Percentiles rank a stretch among this genome's conserved stretches.
phyloP scores from a whole-genome alignment of 2,797 vertebrate species.

The Dryobates pubescens region DNA sequence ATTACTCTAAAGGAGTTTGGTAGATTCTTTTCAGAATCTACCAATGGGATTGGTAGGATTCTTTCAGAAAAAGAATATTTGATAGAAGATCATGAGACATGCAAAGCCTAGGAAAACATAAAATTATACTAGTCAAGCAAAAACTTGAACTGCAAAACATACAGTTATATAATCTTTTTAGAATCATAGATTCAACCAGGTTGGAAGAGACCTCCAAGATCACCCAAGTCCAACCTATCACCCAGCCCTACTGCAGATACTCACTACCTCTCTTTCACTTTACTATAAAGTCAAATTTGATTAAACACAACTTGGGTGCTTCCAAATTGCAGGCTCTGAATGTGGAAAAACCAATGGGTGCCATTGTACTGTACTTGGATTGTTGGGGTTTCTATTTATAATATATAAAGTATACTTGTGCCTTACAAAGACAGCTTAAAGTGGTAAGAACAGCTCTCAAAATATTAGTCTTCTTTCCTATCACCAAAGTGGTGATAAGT shows the following conservation, averaged over 20 bases:
- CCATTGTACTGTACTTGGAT: not conserved
- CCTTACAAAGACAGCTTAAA: not conserved
- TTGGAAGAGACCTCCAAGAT: too few relatives aligned
- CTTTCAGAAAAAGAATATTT: not conserved
- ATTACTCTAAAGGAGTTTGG: not conserved
- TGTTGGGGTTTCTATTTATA: not conserved
- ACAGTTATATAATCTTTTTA: not conserved
- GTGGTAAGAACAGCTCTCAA: not conserved
- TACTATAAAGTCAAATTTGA: not conserved
- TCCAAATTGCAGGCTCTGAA: not conserved
- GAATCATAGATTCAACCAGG: too few relatives aligned
- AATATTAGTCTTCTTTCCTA: not conserved
- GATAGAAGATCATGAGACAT: not conserved
- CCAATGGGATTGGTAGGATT: not conserved
- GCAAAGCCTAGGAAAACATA: not conserved
- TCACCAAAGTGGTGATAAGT: not conserved
- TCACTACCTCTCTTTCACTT: not conserved
- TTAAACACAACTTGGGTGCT: not conserved
- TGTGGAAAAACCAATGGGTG: not conserved
- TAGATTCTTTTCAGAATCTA: too few relatives aligned
- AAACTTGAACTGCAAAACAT: not conserved
- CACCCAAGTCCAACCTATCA: too few relatives aligned
- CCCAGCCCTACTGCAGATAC: not conserved
- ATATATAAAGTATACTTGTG: not conserved
- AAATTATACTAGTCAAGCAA: not conserved